Conservation (phyloP, 1,140 invertebrate species). For the Lerema accius region DNA sequence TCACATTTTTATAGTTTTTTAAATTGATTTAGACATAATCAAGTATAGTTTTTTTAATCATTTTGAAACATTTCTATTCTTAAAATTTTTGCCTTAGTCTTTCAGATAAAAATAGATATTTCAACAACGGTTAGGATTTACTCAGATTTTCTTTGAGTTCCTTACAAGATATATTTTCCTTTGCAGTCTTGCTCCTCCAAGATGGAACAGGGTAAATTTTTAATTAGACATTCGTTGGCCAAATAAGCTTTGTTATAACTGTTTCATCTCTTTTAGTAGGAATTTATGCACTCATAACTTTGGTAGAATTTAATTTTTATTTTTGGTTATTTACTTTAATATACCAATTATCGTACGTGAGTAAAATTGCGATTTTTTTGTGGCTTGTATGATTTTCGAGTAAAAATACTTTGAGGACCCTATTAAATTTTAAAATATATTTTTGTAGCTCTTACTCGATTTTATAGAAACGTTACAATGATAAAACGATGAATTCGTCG, state of each 20-base stretch:
- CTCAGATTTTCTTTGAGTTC: conserved; percentile 27
- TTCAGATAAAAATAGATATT: neutral
- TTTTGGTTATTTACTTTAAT: neutral
- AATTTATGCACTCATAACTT: conserved; percentile 12
- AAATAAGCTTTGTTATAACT: conserved; percentile 29
- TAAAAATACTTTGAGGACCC: too few relatives aligned
- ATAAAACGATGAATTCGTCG: neutral
- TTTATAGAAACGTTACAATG: neutral
- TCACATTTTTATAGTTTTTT: too few relatives aligned
- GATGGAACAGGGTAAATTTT: conserved; percentile 30
- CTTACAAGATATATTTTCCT: conserved; percentile 27
- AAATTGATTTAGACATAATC: too few relatives aligned
- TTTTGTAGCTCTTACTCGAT: neutral
- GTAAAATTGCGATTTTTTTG: too few relatives aligned
- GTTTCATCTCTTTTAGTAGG: conserved; percentile 23
- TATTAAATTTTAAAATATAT: neutral
- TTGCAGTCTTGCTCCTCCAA: conserved; percentile 18
- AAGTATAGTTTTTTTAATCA: too few relatives aligned
- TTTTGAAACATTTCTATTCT: too few relatives aligned
- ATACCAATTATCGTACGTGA: too few relatives aligned
- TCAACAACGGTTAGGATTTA: conserved; percentile 26
- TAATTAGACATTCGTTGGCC: conserved; percentile 25
- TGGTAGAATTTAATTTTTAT: neutral
- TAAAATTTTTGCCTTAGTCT: too few relatives aligned
- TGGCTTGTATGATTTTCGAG: too few relatives aligned